Evolutionary conservation across 1,140 invertebrate species (phyloP).

Genomic region (Phocides pigmalion): DNA sequence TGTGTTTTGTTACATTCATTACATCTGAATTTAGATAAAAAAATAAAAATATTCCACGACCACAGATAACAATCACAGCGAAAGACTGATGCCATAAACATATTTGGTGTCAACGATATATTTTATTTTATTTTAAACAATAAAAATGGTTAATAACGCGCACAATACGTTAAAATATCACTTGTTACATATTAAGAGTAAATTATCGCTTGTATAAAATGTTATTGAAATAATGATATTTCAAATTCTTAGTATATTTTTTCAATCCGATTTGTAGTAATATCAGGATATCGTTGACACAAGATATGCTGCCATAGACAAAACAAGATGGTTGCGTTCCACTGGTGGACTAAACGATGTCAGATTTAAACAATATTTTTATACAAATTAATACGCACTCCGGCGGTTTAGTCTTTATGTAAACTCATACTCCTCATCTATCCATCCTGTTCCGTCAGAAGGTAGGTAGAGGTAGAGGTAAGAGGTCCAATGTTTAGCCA

Average conservation of each 20-base stretch:
- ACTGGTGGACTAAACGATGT: background rate
- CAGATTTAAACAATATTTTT: too few species aligned
- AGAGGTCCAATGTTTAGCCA: too few species aligned
- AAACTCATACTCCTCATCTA: too few species aligned
- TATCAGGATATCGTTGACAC: constrained; percentile 11
- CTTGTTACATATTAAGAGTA: constrained; percentile 15
- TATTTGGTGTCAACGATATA: constrained; percentile 17
- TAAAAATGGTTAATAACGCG: constrained; percentile 6
- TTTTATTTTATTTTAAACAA: background rate
- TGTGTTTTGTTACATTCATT: background rate
- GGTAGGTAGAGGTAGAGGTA: too few species aligned
- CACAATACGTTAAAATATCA: constrained; percentile 1
- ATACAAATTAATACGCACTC: too few species aligned
- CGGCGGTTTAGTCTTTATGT: too few species aligned
- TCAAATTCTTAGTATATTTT: constrained; percentile 26
- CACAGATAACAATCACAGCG: background rate
- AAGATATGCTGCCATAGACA: constrained; percentile 2
- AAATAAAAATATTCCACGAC: constrained; percentile 1
- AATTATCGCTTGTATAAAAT: constrained; percentile 4
- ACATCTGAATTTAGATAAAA: background rate
- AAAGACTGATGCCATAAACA: constrained; percentile 13
- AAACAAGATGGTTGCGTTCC: background rate
- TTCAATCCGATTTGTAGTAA: constrained; percentile 3
- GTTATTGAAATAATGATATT: constrained; percentile 19
- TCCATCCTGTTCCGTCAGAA: too few species aligned